Conservation (phyloP, 2,113 vertebrate species). For the Takifugu flavidus region DNA sequence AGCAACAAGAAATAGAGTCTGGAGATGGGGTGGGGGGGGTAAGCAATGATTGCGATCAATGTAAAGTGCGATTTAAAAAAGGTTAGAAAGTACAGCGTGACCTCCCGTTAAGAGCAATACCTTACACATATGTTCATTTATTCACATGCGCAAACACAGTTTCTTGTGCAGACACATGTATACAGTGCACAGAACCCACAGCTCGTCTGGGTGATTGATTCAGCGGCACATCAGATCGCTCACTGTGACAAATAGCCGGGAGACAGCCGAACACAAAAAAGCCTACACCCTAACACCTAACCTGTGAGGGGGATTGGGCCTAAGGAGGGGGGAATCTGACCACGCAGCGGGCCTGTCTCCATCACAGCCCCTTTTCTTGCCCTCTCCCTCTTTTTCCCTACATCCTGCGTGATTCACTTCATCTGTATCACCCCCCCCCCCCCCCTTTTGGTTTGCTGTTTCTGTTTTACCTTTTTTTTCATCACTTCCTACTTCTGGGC, state of each 20-base stretch:
- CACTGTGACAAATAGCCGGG: conserved; percentile 76
- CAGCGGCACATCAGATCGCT: conserved; percentile 69
- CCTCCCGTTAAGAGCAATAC: conserved; percentile 32
- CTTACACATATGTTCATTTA: conserved; percentile 38
- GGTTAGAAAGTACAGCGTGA: conserved; percentile 17
- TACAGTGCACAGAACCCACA: conserved; percentile 52
- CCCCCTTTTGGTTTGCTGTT: conserved; percentile 17
- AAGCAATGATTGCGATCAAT: conserved; percentile 45
- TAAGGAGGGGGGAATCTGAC: conserved; percentile 44
- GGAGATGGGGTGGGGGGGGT: conserved; percentile 34
- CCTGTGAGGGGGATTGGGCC: conserved; percentile 64
- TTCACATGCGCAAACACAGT: conserved; percentile 37
- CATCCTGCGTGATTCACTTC: conserved; percentile 20
- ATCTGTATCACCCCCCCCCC: conserved; percentile 21
- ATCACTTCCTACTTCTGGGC: conserved; percentile 29
- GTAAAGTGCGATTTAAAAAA: conserved; percentile 40
- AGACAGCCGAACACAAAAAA: conserved; percentile 72
- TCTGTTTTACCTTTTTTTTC: conserved; percentile 37
- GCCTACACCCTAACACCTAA: conserved; percentile 72
- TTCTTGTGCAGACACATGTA: conserved; percentile 44
- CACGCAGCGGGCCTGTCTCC: conserved; percentile 59
- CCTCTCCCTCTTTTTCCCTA: conserved; percentile 20
- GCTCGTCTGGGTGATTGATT: conserved; percentile 71
- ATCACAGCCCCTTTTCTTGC: conserved; percentile 32
- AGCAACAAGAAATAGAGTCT: conserved; percentile 41